Percentiles rank a stretch among this genome's conserved stretches.
Evolutionary conservation across 1,140 invertebrate species (phyloP).

Genomic region (Drosophila cardini): DNA sequence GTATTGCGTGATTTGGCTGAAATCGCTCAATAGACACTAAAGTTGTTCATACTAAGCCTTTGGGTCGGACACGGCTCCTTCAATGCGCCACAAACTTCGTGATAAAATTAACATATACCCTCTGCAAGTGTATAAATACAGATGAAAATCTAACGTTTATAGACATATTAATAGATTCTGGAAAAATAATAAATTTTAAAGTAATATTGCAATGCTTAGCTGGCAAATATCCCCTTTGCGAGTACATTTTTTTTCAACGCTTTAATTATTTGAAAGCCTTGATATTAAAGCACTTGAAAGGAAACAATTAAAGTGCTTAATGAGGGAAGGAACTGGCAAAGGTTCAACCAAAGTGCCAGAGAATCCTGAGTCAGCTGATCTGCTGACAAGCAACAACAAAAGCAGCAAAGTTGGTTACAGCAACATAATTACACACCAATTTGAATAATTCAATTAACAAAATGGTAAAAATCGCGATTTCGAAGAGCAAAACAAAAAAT

Average conservation of each 20-base stretch:
- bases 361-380: background rate
- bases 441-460: conserved; percentile 73
- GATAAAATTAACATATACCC: no score
- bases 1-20: no score
- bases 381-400: background rate
- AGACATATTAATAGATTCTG: no score
- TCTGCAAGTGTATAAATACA: no score
- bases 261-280: conserved; percentile 19
- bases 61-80: no score
- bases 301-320: conserved; percentile 65
- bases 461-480: conserved; percentile 43
- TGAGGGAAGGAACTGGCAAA: conserved; percentile 29
- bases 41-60: no score
- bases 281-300: conserved; percentile 38
- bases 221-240: no score
- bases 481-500: background rate
- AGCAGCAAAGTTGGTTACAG: background rate
- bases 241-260: conserved; percentile 14
- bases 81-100: no score
- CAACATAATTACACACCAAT: conserved; percentile 27
- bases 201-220: background rate
- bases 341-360: conserved; percentile 12
- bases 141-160: no score
- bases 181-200: no score
- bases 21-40: no score